Base-by-base conservation (phyloP, 2,888 invertebrate species). In the Caenorhabditis doughertyi region DNA sequence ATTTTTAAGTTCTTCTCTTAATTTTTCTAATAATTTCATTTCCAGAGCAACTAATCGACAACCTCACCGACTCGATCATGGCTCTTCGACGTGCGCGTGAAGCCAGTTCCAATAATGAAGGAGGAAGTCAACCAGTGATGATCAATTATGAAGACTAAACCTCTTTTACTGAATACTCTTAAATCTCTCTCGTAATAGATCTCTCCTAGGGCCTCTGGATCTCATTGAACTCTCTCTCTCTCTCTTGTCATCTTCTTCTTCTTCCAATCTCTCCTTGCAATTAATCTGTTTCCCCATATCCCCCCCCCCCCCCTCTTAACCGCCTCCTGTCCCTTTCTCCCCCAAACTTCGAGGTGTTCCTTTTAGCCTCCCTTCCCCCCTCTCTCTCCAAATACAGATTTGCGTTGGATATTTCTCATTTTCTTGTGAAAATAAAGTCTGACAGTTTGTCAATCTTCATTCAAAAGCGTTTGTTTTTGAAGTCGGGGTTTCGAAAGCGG, bases 1-100 rank as follows among this genome's bases (percentile, higher is more conserved):
- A n/a, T n/a, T n/a, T n/a, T n/a, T n/a, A n/a, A n/a, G n/a, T 32
- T 32, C 32, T 9, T 32, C 32, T 32, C 9, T 9, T 9, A 32
- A 32, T 32, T 32, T 9, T 32, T 7, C 42, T 42, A 42, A 42
- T 3, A 8, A 5, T 42, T 13, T 13, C 9, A 13, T 16, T 79
- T 84, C 44, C 74, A 85, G 83, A 85, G 18, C 58, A 79, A 25
- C 79, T 85, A 23, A 77, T 85, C 42, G 67, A 84, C 62, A 77
- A 80, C 18, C 73, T 85, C 25, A 47, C 85, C 53, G 76, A 81
- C 16, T 85, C 85, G 39, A 85, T 85, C 42, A 42, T 79, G 4
- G 84, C 85, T 16, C 71, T 85, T 29, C 74, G 83, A 42, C 49
- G 49, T 29, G 74, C 81, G 21, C 70, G 81, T 5, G 79, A 74